Conservation (phyloP, 1,140 invertebrate genomes). For the Drosophila sturtevanti region DNA sequence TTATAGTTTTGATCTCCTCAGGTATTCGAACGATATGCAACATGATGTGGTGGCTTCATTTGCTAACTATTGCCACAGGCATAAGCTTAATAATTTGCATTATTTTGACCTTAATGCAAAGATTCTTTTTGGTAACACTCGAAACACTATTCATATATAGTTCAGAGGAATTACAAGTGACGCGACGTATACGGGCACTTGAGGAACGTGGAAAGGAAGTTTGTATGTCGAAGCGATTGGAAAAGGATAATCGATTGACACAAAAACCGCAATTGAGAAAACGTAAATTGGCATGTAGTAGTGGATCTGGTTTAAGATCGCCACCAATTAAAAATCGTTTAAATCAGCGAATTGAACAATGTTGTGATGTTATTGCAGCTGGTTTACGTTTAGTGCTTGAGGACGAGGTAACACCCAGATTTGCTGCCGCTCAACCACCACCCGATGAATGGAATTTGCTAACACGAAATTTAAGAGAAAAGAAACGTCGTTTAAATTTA, state of each 20-base stretch:
- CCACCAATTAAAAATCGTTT: conserved; percentile 26
- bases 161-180: conserved; percentile 9
- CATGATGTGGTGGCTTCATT: conserved; percentile 12
- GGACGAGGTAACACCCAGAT: conserved; percentile 58
- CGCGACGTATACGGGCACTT: not conserved
- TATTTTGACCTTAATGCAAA: not conserved
- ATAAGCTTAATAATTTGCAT: conserved; percentile 17
- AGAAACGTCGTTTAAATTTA: conserved; percentile 26
- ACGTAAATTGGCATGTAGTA: no score
- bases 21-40: not conserved
- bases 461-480: conserved; percentile 43
- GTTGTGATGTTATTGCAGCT: conserved; percentile 30
- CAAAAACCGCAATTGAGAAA: no score
- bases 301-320: not conserved
- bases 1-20: no score
- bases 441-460: conserved; percentile 52
- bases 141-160: conserved; percentile 39
- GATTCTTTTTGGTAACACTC: conserved; percentile 30
- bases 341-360: conserved; percentile 31
- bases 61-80: not conserved
- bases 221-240: not conserved
- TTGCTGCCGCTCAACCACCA: conserved; percentile 30
- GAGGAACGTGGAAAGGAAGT: not conserved
- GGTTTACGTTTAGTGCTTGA: conserved; percentile 52
- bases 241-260: not conserved